Conservation (phyloP, 2,113 vertebrate species). For the Mesocricetus auratus region DNA sequence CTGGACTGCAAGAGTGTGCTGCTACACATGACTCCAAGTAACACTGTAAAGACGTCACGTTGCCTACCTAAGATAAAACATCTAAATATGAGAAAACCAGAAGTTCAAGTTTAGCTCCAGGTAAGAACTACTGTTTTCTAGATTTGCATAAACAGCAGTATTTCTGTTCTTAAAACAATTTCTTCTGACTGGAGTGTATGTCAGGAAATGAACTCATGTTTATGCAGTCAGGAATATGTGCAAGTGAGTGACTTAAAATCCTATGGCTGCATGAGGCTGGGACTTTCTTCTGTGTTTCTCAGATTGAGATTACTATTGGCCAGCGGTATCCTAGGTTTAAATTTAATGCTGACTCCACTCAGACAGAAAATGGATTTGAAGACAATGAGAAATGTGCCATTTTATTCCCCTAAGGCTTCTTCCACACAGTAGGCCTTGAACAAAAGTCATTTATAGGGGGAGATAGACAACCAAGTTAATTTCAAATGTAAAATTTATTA, state of each 20-base stretch:
- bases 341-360: conserved; percentile 80
- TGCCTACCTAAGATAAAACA: background rate
- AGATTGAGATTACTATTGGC: conserved; percentile 62
- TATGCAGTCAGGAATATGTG: conserved; percentile 4
- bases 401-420: conserved; percentile 85
- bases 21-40: background rate
- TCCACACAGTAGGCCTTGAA: conserved; percentile 80
- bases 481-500: conserved; percentile 71
- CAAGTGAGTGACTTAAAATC: conserved; percentile 51
- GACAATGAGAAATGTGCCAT: conserved; percentile 81
- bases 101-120: background rate
- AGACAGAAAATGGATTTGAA: conserved; percentile 85
- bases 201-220: conserved; percentile 18
- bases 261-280: background rate
- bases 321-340: conserved; percentile 78
- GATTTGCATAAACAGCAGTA: background rate
- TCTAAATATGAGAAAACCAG: background rate
- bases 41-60: background rate
- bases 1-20: accelerated
- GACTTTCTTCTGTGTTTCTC: conserved; percentile 62
- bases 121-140: background rate
- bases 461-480: conserved; percentile 81
- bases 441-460: conserved; percentile 81
- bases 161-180: background rate
- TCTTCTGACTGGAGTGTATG: background rate